Percentiles rank a stretch among this genome's conserved stretches.
Conservation (phyloP, 2,888 invertebrate genomes). For the Pogonocherus hispidulus region DNA sequence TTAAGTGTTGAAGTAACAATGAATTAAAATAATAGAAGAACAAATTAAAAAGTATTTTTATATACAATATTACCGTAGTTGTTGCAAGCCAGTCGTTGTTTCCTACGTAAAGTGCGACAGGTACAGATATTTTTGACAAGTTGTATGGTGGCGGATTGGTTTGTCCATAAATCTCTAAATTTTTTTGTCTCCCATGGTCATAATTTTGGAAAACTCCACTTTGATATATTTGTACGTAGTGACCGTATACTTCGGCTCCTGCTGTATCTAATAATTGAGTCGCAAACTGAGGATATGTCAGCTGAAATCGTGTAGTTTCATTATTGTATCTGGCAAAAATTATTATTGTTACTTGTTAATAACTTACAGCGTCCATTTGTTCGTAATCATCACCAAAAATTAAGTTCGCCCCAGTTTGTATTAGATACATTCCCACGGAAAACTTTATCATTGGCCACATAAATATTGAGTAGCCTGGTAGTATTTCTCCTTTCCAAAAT, state of each 20-base stretch:
- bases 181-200: slow-evolving; percentile 24
- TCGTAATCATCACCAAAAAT: slow-evolving; percentile 46
- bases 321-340: background rate
- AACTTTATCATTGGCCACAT: slow-evolving; percentile 27
- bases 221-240: slow-evolving; percentile 35
- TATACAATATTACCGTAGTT: slow-evolving; percentile 17
- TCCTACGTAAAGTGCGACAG: slow-evolving; percentile 26
- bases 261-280: slow-evolving; percentile 36
- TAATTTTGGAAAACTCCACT: slow-evolving; percentile 30
- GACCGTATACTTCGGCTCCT: slow-evolving; percentile 36
- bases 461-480: slow-evolving; percentile 39
- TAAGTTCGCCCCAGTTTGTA: slow-evolving; percentile 37
- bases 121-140: slow-evolving; percentile 24
- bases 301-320: slow-evolving; percentile 24
- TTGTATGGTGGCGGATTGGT: slow-evolving; percentile 27
- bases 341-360: too few relatives aligned
- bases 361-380: slow-evolving; percentile 52
- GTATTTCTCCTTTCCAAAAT: slow-evolving; percentile 47
- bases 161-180: slow-evolving; percentile 21
- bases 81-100: slow-evolving; percentile 32
- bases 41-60: background rate
- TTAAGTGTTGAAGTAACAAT: too few relatives aligned
- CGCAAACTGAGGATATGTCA: slow-evolving; percentile 32
- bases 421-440: slow-evolving; percentile 41
- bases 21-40: too few relatives aligned